Evolutionary conservation across 1,140 invertebrate genomes (phyloP).

Genomic region (Phortica variegata): DNA sequence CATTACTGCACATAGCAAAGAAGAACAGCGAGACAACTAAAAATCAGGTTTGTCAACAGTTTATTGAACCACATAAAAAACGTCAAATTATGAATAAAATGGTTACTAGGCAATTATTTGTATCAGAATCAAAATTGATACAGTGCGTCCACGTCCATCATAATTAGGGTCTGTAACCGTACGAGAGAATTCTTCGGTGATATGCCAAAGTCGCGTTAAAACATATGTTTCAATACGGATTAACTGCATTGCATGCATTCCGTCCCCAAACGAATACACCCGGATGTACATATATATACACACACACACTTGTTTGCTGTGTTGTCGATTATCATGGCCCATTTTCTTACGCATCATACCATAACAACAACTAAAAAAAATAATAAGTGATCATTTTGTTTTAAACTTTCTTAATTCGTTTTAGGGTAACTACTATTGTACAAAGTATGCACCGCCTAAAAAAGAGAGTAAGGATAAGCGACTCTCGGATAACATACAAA

Average conservation of each 20-base stretch:
- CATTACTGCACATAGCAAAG: conserved; percentile 63
- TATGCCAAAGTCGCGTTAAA: background rate
- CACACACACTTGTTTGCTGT: too few species aligned
- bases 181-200: conserved; percentile 10
- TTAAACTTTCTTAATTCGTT: conserved; percentile 18
- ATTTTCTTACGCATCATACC: background rate
- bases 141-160: background rate
- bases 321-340: conserved; percentile 2
- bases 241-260: conserved; percentile 9
- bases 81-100: too few species aligned
- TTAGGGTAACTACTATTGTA: conserved; percentile 67
- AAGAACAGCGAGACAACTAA: conserved; percentile 60
- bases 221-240: background rate
- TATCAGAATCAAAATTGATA: background rate
- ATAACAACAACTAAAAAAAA: background rate
- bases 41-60: conserved; percentile 55
- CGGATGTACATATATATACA: too few species aligned
- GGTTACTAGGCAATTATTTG: too few species aligned
- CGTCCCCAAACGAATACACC: conserved; percentile 5
- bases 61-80: conserved; percentile 1
- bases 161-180: background rate
- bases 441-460: conserved; percentile 78
- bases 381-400: background rate
- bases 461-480: conserved; percentile 68
- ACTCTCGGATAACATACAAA: conserved; percentile 76